Conservation (phyloP, 2,888 invertebrate species). For the Cryptus armator region DNA sequence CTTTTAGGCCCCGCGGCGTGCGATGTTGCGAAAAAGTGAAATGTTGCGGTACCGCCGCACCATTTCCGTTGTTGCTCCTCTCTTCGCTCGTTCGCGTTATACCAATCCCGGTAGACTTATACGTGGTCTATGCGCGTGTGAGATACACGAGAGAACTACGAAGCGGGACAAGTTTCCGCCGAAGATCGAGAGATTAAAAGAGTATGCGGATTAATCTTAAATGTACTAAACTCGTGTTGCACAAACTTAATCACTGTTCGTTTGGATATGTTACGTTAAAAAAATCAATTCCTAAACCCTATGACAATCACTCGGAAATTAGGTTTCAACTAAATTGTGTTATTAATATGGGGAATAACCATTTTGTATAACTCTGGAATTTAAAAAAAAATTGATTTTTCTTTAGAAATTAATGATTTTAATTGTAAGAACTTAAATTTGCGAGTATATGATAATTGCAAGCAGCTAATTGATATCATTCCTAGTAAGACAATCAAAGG, state of each 20-base stretch:
- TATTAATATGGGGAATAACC: too few species aligned
- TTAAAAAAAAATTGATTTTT: too few species aligned
- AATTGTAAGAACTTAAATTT: too few species aligned
- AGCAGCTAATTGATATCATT: too few species aligned
- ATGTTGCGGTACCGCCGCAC: conserved; percentile 76
- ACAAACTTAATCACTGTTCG: conserved; percentile 16
- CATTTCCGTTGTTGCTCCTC: conserved; percentile 67
- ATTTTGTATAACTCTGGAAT: too few species aligned
- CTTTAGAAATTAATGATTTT: too few species aligned
- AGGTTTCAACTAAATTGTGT: too few species aligned
- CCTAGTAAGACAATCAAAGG: too few species aligned
- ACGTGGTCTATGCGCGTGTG: conserved; percentile 17
- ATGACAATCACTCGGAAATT: background rate
- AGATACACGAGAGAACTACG: conserved; percentile 35
- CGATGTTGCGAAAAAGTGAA: conserved; percentile 82
- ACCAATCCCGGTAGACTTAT: background rate
- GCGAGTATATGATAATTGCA: too few species aligned
- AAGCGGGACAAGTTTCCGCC: conserved; percentile 67
- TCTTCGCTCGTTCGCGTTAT: conserved; percentile 32
- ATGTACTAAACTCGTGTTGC: conserved; percentile 33
- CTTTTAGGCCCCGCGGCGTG: conserved; percentile 78
- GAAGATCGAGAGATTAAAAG: conserved; percentile 59
- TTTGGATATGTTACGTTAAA: conserved; percentile 10
- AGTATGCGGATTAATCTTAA: conserved; percentile 48
- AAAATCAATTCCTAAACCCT: background rate